Base-by-base conservation (phyloP, 2,797 vertebrate genomes). In the Gymnocypris eckloni region DNA sequence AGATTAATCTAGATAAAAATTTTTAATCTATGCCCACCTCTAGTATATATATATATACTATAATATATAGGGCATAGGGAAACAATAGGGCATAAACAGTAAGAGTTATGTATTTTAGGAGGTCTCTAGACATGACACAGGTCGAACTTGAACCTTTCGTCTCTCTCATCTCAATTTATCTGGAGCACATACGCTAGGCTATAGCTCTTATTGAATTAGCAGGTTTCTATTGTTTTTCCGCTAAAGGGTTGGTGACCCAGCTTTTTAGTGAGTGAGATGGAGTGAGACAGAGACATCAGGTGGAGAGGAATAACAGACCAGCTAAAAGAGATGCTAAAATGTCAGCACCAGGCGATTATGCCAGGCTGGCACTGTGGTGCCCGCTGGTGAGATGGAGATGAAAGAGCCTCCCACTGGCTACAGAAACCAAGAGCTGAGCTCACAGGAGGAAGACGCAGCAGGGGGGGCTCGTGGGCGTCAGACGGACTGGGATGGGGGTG, bases 291-390 rank as follows among this genome's bases (percentile, higher is more conserved):
- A 85, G 83, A 79, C 83, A 72, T 79, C 83, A 81, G 72, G 86
- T 82, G 73, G 71, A 85, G 52, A 77, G 82, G 81, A 85, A 85
- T 86, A 87, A 86, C 9, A 88, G 87, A 86, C 88, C 82, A 71
- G 43, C 69, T 82, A 84, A 75, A 83, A 80, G 59, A 41, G 83
- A 84, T 70, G 81, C 75, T 70, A 81, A 79, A 88, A 86, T 41
- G 11, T 93, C 90, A 89, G 70, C 84, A 89, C 84, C 90, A 89
- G 54, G 71, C 33, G 88, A 91, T 91, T 88, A 90, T 78, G 77
- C 82, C 72, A 79, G 89, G 84, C 86, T 90, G 91, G 88, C 85
- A n/a, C 64, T 87, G 90, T 87, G 3, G 20, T 84, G 88, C 82
- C 90, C 48, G 22, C 79, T 72, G 86, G 88, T 85, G 28, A 79